Evolutionary conservation across 2,113 vertebrate genomes (phyloP), one percentile per base, ranked within the genome.

Genomic region (Alligator sinensis): DNA sequence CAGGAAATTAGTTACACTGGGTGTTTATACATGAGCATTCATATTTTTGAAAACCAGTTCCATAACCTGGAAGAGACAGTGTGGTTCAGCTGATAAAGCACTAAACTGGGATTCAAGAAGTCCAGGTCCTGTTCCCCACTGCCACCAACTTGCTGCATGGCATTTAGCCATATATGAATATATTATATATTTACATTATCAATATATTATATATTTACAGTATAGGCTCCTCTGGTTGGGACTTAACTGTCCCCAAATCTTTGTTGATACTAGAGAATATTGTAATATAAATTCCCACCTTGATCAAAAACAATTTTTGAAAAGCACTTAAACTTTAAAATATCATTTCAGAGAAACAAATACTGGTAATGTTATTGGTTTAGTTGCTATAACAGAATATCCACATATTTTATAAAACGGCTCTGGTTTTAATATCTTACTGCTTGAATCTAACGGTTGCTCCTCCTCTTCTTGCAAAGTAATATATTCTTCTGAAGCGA

Each of bases 381-480:
- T 47, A 47, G 47, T 47, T 3, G 3, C 34, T 77, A 34, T 21
- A 80, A 84, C 2, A 80, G 64, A 74, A 74, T 22, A 70, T 1
- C 66, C 17, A n/a, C 5, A 16, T 57, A 4, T 78, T 88, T 76
- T 38, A 61, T 28, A 4, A 5, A 87, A 54, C 16, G 24, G 27
- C 2, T 80, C 66, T 62, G 66, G 64, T 82, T 82, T 64, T 47
- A 72, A 24, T 61, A 76, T 38, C 97, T 98, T 96, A 98, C 98
- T 98, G 95, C 94, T 91, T 60, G 90, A 80, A 77, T 95, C 96
- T 24, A 84, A 8, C 3, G 93, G 87, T 66, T 96, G 92, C 64
- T 97, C 96, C 63, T 94, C 62, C 62, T 97, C 97, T 83, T 96
- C 98, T 77, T 97, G 97, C 88, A 96, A 92, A 62, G 96, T 88